phyloP scores from a whole-genome alignment of 2,797 vertebrate genomes.

The Dryobates pubescens region DNA sequence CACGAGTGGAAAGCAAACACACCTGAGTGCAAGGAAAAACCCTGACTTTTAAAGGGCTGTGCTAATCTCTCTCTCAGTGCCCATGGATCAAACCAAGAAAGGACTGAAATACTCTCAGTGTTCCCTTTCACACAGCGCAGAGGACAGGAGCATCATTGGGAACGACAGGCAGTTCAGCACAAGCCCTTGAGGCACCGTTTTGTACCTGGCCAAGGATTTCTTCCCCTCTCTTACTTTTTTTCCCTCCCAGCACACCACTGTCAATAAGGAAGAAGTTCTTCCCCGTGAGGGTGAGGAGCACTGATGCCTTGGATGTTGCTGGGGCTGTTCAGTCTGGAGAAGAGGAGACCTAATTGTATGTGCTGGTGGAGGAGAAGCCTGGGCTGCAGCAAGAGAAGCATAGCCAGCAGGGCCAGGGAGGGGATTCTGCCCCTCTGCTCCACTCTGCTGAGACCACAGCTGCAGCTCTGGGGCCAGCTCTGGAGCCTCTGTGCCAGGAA shows the following conservation, averaged over 20 bases:
- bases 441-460: too few species aligned
- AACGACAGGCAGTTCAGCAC: accelerated
- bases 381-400: too few species aligned
- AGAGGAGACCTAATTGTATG: too few species aligned
- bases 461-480: too few species aligned
- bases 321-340: too few species aligned
- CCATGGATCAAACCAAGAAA: neutral
- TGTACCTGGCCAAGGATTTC: neutral
- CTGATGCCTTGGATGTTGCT: too few species aligned
- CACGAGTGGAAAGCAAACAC: accelerated
- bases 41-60: neutral
- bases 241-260: neutral
- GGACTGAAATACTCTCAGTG: neutral
- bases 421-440: too few species aligned
- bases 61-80: neutral
- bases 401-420: too few species aligned
- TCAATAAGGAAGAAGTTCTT: neutral
- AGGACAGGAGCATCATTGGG: neutral
- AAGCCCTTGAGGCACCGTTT: neutral
- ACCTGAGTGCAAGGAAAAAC: neutral
- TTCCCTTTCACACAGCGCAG: neutral
- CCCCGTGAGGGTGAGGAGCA: too few species aligned
- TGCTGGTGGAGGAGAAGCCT: too few species aligned
- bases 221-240: neutral
- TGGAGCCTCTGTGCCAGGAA: too few species aligned